A percentile compares a stretch with the other conserved stretches of the same genome.
phyloP scores from a whole-genome alignment of 1,140 invertebrate species.

The Platorchestia sp. region DNA sequence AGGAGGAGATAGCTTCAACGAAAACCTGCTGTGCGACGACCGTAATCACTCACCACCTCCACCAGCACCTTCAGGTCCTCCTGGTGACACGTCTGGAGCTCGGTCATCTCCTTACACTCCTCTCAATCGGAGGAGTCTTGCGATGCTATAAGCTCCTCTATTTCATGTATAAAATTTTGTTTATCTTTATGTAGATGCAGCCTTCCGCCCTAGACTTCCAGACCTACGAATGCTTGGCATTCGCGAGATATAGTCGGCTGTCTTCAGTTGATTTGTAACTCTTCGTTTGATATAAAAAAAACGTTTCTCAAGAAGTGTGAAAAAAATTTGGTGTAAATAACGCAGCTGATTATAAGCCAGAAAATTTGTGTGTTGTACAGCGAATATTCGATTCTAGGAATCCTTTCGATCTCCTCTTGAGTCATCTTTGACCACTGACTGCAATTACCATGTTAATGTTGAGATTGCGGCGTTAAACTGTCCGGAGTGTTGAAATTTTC shows the following conservation, averaged over 20 bases:
- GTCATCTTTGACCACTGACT: background rate
- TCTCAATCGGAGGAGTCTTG: constrained; percentile 21
- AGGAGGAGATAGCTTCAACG: constrained; percentile 58
- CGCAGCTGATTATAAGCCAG: background rate
- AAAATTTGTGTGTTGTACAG: constrained; percentile 24
- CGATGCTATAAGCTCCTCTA: constrained; percentile 12
- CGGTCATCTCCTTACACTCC: constrained; percentile 16
- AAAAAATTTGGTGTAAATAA: background rate
- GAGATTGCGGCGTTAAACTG: background rate
- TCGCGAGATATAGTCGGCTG: background rate
- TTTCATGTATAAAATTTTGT: background rate
- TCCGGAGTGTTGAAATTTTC: background rate
- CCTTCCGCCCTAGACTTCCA: background rate
- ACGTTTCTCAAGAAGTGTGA: background rate
- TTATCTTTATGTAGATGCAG: background rate
- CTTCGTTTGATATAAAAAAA: background rate
- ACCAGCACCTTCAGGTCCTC: constrained; percentile 63
- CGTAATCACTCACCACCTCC: constrained; percentile 64
- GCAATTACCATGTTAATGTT: background rate
- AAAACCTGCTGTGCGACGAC: constrained; percentile 64
- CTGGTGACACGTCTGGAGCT: background rate
- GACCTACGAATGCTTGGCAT: background rate
- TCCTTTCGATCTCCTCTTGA: background rate
- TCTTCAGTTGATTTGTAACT: background rate
- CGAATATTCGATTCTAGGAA: background rate